phyloP scores from a whole-genome alignment of 2,113 vertebrate species.

The Lethenteron camtschaticum region DNA sequence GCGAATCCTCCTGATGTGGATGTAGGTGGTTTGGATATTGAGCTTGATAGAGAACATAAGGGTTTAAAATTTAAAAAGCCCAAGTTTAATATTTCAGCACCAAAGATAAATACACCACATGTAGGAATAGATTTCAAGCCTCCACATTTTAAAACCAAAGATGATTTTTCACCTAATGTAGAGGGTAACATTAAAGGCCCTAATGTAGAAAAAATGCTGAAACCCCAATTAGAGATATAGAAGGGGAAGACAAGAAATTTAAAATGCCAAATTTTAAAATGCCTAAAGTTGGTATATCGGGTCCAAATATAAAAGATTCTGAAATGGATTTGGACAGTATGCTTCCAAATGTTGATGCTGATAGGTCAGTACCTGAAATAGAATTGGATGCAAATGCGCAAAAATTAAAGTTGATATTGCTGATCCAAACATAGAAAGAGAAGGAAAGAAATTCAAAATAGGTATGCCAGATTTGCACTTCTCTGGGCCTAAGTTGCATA shows the following conservation, averaged over 20 bases:
- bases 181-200: conserved; percentile 7
- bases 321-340: background rate
- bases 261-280: conserved; percentile 31
- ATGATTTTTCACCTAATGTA: background rate
- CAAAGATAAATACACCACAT: conserved; percentile 18
- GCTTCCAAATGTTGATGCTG: background rate
- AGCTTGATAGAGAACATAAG: conserved; percentile 15
- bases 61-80: conserved; percentile 23
- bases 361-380: background rate
- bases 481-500: background rate
- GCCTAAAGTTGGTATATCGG: conserved; percentile 13
- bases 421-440: no score
- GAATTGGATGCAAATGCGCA: background rate
- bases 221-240: conserved; percentile 15
- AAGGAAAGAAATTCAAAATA: background rate
- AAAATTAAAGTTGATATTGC: no score
- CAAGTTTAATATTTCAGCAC: conserved; percentile 21
- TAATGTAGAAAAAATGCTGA: conserved; percentile 14
- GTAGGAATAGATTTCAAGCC: background rate
- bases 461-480: background rate
- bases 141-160: background rate
- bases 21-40: background rate
- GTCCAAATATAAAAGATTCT: conserved; percentile 11
- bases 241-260: conserved; percentile 16
- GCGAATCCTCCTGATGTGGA: conserved; percentile 10